Percentiles rank a stretch among this genome's conserved stretches.
These are phyloP conservation scores for Stenodema calcarata DNA, from an alignment of 2,888 invertebrate genomes.

Conservation along the genomic window DNA sequence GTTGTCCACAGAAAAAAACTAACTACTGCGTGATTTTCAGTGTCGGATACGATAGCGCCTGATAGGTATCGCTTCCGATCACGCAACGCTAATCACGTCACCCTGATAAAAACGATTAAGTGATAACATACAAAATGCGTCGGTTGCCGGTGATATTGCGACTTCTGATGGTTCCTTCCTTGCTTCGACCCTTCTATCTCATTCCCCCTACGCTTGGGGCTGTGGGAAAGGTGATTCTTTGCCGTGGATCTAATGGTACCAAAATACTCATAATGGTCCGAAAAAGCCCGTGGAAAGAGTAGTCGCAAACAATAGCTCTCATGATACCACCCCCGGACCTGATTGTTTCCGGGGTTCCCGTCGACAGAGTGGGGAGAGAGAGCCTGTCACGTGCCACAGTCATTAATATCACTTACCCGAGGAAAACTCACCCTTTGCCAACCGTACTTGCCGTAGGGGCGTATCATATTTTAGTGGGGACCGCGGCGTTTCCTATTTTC, in stretches of 20 bases:
- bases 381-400: constrained; percentile 28
- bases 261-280: constrained; percentile 26
- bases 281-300: background rate
- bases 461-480: constrained; percentile 33
- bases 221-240: constrained; percentile 33
- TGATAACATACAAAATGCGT: background rate
- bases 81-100: background rate
- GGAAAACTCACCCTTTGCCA: constrained; percentile 1
- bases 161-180: background rate
- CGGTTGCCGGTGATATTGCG: background rate
- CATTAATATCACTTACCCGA: constrained; percentile 47
- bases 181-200: background rate
- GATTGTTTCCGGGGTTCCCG: constrained; percentile 31
- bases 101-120: background rate
- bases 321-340: background rate
- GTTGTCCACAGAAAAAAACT: background rate
- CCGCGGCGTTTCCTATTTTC: background rate
- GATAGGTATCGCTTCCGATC: background rate
- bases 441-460: background rate
- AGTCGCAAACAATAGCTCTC: constrained; percentile 5
- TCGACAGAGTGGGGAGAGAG: background rate
- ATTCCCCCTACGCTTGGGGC: background rate
- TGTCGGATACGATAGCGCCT: background rate
- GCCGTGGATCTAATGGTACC: constrained; percentile 19
- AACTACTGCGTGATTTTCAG: background rate